Base-by-base conservation (phyloP, 1,140 invertebrate species). In the Drosophila leontia region DNA sequence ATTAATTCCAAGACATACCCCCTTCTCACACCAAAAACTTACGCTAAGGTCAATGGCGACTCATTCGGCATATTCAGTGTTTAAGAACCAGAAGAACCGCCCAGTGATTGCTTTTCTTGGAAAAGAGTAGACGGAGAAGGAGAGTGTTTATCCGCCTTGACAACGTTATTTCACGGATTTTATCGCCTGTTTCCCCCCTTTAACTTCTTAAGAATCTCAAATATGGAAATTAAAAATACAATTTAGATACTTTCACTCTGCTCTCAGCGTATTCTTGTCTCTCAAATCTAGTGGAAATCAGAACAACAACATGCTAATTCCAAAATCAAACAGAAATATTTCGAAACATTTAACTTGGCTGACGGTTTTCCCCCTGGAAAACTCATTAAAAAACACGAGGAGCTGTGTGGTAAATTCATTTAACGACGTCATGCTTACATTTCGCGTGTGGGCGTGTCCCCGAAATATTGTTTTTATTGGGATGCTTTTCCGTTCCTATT, bases 41-140 rank as follows among this genome's bases (percentile, higher is more conserved):
- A 23, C 39, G 61, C 42, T 78, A 78, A 78, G 75, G 75, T 78
- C 75, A 78, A 77, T 69, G 74, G 47, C 50, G 75, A 69, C 63
- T 17, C 51, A 76, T 34, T 39, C 34, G 47, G 17, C 17, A 56
- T 19, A 65, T 17, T 59, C 29, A 2, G 7, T 7, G 45, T 26
- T 32, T 37, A 51, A 19, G 6, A 47, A n/a, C 17, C n/a, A 6
- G 41, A 44, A 34, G 15, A 15, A 15, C n/a, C 32, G 23, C 11
- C 41, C 7, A 12, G 29, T 37, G 60, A 44, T 29, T 23, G 23
- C 32, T 45, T 51, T 70, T 68, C 67, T 68, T 26, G 47, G 19
- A 41, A 67, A 32, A 39, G 7, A 4, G 32, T 7, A 15, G 1
- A 7, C 32, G 15, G 3, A 37, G 62, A 19, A 44, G 37, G 34